These are phyloP conservation scores for Globodera ellingtonae DNA, from an alignment of 1,140 invertebrate species.

Conservation along the genomic window DNA sequence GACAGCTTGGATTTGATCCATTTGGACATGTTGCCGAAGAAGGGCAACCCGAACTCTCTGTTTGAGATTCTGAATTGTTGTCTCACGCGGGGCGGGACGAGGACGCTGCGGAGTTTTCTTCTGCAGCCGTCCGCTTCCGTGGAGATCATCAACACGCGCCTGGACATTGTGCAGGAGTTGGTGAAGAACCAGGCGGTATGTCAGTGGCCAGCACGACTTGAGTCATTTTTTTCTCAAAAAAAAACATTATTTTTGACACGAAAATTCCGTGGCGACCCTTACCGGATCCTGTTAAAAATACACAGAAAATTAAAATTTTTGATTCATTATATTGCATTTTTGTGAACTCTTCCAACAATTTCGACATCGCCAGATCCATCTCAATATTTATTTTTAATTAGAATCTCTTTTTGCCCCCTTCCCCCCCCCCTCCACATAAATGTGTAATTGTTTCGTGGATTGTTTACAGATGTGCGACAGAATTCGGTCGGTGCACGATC, in stretches of 20 bases:
- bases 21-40: conserved; percentile 36
- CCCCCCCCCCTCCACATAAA: no score
- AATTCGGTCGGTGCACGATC: conserved; percentile 41
- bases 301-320: no score
- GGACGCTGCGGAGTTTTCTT: conserved; percentile 73
- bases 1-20: conserved; percentile 68
- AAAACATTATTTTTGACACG: no score
- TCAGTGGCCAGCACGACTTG: no score
- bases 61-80: conserved; percentile 79
- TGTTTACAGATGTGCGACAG: conserved; percentile 38
- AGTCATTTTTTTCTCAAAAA: no score
- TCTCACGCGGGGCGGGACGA: conserved; percentile 76
- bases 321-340: no score
- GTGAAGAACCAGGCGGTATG: conserved; percentile 46
- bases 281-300: no score
- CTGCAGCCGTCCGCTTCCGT: conserved; percentile 45
- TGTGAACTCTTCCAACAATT: no score
- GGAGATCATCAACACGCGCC: conserved; percentile 33
- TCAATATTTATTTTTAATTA: not conserved
- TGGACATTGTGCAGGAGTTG: conserved; percentile 52
- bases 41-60: conserved; percentile 68
- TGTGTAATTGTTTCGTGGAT: no score
- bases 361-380: not conserved
- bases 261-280: no score
- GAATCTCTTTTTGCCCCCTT: not conserved